Evolutionary conservation across 2,113 vertebrate species (phyloP).

Genomic region (Empidonax traillii): DNA sequence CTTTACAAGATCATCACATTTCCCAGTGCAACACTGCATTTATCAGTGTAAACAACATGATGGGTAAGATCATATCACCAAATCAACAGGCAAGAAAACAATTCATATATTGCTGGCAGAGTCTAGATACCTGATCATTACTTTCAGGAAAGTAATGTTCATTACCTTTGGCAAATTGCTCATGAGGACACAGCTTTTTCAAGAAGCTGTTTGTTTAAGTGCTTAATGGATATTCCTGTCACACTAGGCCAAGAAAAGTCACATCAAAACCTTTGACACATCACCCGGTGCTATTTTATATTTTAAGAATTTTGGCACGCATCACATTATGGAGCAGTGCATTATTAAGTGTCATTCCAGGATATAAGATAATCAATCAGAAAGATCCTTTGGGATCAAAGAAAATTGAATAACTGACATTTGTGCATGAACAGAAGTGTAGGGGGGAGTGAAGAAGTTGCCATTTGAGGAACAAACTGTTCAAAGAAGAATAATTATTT

Average conservation of each 20-base stretch:
- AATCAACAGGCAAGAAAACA: constrained; percentile 11
- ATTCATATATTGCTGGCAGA: background rate
- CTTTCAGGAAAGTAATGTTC: background rate
- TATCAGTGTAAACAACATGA: background rate
- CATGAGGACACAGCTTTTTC: background rate
- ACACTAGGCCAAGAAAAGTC: constrained; percentile 3
- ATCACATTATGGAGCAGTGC: constrained; percentile 8
- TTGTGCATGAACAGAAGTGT: constrained; percentile 4
- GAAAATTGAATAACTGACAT: constrained; percentile 63
- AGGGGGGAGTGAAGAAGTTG: constrained; percentile 29
- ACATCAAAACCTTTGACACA: constrained; percentile 48
- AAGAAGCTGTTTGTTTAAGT: background rate
- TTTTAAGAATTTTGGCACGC: constrained; percentile 33
- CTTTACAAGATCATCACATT: background rate
- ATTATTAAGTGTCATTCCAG: constrained; percentile 69
- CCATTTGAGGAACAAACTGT: constrained; percentile 46
- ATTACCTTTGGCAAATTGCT: background rate
- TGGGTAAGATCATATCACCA: background rate
- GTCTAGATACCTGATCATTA: constrained; percentile 20
- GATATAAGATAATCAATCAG: constrained; percentile 66
- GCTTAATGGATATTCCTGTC: constrained; percentile 29
- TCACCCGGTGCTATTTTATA: constrained; percentile 9
- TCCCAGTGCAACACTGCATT: background rate
- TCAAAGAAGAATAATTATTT: constrained; percentile 62
- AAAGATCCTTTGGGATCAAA: constrained; percentile 68